Percentiles rank a stretch among this genome's conserved stretches.
Evolutionary conservation across 2,797 vertebrate species (phyloP).

Genomic region (Sparus aurata): DNA sequence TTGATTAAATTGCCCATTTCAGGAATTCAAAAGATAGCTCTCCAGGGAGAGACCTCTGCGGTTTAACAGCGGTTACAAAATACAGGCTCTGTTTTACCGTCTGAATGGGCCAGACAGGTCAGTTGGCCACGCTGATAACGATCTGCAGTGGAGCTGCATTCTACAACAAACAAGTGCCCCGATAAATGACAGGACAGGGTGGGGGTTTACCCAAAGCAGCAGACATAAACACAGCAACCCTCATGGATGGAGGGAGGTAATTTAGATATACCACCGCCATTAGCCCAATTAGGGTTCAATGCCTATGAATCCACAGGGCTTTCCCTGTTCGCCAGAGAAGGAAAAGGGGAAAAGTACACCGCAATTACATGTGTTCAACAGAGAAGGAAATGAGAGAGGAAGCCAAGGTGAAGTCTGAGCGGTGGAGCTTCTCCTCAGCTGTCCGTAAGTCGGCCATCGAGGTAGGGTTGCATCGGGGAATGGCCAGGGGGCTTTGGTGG

Average conservation of each 20-base stretch:
- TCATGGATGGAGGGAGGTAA: constrained; percentile 82
- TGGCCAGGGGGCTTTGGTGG: constrained; percentile 68
- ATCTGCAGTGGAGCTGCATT: constrained; percentile 82
- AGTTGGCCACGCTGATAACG: constrained; percentile 76
- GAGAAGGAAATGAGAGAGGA: constrained; percentile 76
- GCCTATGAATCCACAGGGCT: constrained; percentile 84
- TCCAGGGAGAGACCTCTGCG: not conserved
- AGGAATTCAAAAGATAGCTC: not conserved
- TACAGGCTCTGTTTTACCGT: constrained; percentile 29
- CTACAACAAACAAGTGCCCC: constrained; percentile 84
- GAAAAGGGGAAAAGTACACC: constrained; percentile 70
- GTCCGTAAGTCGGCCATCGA: constrained; percentile 73
- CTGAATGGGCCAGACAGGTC: constrained; percentile 73
- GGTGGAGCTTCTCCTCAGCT: constrained; percentile 45
- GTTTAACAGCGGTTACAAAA: constrained; percentile 12
- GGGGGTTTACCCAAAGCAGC: constrained; percentile 79
- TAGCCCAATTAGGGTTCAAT: constrained; percentile 86
- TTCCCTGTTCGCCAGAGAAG: constrained; percentile 71
- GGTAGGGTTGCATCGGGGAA: constrained; percentile 65
- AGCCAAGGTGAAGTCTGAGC: constrained; percentile 75
- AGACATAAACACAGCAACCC: constrained; percentile 88
- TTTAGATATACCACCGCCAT: constrained; percentile 85
- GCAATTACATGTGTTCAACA: constrained; percentile 71
- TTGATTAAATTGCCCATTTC: not conserved
- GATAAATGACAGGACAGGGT: constrained; percentile 79